Conservation (phyloP, 2,888 invertebrate genomes). For the Drosophila macrospina region DNA sequence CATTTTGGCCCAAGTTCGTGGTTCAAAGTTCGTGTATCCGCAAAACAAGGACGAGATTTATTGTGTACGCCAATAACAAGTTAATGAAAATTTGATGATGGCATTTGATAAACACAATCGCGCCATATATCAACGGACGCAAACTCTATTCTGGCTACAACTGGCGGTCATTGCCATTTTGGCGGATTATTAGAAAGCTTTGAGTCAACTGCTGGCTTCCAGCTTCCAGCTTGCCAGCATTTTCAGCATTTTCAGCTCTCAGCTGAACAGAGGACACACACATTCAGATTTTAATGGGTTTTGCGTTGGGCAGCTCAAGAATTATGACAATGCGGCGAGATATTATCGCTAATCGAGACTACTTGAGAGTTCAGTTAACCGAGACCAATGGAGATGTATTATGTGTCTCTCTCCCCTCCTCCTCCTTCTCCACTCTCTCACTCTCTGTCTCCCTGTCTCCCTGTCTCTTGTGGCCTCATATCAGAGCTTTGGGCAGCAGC, state of each 20-base stretch:
- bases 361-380: conserved; percentile 78
- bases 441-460: neutral
- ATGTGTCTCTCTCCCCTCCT: neutral
- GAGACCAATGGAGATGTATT: conserved; percentile 61
- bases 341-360: conserved; percentile 77
- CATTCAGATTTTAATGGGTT: conserved; percentile 71
- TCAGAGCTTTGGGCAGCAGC: conserved; percentile 32
- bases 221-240: neutral
- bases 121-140: conserved; percentile 64
- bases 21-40: conserved; percentile 30
- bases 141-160: conserved; percentile 7
- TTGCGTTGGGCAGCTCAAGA: conserved; percentile 67
- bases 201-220: conserved; percentile 8
- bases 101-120: conserved; percentile 73
- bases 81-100: conserved; percentile 81
- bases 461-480: conserved; percentile 22
- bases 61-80: conserved; percentile 61
- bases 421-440: conserved; percentile 2
- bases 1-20: conserved; percentile 26
- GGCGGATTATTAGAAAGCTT: conserved; percentile 70
- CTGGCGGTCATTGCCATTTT: conserved; percentile 62
- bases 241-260: neutral
- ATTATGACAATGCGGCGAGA: conserved; percentile 79
- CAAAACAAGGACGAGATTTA: conserved; percentile 61
- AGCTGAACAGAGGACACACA: conserved; percentile 21